Conservation (phyloP, 2,797 vertebrate genomes). For the Sparidentex hasta region DNA sequence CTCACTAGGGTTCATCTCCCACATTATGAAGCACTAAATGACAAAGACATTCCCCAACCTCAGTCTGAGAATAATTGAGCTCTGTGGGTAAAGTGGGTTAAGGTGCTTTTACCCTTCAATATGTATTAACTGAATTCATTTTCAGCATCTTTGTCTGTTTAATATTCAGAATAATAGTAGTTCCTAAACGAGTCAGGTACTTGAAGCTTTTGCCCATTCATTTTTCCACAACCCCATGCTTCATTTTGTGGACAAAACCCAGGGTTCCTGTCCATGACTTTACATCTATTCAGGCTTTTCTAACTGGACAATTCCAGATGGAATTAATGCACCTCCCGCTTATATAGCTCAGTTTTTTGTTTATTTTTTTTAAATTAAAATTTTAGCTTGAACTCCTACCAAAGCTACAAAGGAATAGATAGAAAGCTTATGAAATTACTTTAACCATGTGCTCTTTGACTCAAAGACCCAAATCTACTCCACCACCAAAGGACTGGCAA, state of each 20-base stretch:
- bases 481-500: not conserved
- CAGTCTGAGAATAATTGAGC: constrained; percentile 32
- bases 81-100: constrained; percentile 40
- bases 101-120: constrained; percentile 41
- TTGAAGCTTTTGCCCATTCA: constrained; percentile 26
- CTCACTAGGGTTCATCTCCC: constrained; percentile 28
- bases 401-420: constrained; percentile 1
- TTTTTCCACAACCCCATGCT: not conserved
- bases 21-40: constrained; percentile 2
- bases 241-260: constrained; percentile 21
- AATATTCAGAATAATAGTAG: constrained; percentile 14
- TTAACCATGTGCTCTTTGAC: not conserved
- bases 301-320: constrained; percentile 11
- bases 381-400: constrained; percentile 13
- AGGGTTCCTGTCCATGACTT: constrained; percentile 34
- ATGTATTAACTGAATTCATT: constrained; percentile 35
- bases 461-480: not conserved
- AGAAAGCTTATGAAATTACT: constrained; percentile 20
- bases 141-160: constrained; percentile 21
- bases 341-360: constrained; percentile 10
- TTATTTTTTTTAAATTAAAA: constrained; percentile 6
- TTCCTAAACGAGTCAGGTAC: constrained; percentile 16
- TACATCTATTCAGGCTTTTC: constrained; percentile 21
- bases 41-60: constrained; percentile 44
- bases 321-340: constrained; percentile 15